phyloP scores from a whole-genome alignment of 2,888 invertebrate genomes.

The Drosophila pseudotalamancana region DNA sequence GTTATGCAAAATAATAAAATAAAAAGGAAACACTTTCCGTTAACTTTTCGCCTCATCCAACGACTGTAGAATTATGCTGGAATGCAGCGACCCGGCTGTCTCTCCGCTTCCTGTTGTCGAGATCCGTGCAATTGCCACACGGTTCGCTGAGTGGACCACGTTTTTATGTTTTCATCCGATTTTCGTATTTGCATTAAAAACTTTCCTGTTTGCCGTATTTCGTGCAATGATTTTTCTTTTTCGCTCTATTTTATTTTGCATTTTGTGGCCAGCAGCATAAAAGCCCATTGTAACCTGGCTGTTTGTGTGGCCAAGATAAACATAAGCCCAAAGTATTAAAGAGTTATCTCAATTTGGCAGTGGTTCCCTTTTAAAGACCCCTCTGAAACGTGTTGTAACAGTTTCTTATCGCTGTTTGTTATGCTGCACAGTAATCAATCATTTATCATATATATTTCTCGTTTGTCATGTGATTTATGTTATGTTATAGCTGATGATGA shows the following conservation, averaged over 20 bases:
- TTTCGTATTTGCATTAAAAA: conserved; percentile 77
- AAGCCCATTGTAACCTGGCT: conserved; percentile 2
- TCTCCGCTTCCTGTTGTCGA: conserved; percentile 49
- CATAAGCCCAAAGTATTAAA: conserved; percentile 27
- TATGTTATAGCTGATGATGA: not conserved
- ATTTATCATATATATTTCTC: conserved; percentile 17
- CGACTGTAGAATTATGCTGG: conserved; percentile 62
- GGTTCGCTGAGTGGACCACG: conserved; percentile 51
- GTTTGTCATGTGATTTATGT: conserved; percentile 33
- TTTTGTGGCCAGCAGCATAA: conserved; percentile 40
- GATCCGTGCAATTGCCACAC: conserved; percentile 49
- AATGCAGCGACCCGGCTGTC: conserved; percentile 22
- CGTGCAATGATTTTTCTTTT: conserved; percentile 49
- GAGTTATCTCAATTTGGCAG: conserved; percentile 25
- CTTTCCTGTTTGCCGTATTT: conserved; percentile 60
- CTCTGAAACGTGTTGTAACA: too few species aligned
- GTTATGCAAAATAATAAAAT: conserved; percentile 36
- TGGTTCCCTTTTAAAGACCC: not conserved
- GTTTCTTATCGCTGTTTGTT: not conserved
- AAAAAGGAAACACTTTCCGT: conserved; percentile 56
- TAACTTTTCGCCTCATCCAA: conserved; percentile 58
- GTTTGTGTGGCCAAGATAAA: conserved; percentile 27
- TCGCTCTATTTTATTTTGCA: conserved; percentile 57
- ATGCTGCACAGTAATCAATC: conserved; percentile 38
- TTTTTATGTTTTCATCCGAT: conserved; percentile 64